A percentile compares a stretch with the other conserved stretches of the same genome.
Evolutionary conservation across 30 jellyfish, hydroid and myxozoan species (phyloP).

Genomic region (Pelagia noctiluca): DNA sequence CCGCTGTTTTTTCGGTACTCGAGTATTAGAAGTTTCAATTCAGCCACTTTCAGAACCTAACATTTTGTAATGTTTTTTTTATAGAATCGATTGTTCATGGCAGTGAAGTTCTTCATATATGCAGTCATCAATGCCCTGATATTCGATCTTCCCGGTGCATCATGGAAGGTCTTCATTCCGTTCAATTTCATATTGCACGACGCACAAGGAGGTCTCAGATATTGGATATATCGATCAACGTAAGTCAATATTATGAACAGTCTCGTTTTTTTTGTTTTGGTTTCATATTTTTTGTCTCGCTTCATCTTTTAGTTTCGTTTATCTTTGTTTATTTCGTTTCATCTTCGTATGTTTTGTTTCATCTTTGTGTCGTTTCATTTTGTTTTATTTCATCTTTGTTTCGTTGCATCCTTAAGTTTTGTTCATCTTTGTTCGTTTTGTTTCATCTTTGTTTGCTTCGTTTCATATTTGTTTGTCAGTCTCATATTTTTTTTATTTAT

Average conservation of each 20-base stretch:
- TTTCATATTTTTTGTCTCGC: background rate
- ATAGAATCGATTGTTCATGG: slow-evolving; percentile 83
- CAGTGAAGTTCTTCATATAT: slow-evolving; percentile 73
- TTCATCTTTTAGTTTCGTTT: background rate
- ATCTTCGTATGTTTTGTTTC: no score
- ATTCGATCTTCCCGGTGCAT: slow-evolving; percentile 90
- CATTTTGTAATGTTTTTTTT: background rate
- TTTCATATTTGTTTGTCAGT: no score
- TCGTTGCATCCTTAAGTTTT: no score
- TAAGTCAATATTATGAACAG: slow-evolving; percentile 30
- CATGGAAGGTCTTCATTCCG: slow-evolving; percentile 84
- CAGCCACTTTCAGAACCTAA: no score
- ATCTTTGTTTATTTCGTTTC: no score
- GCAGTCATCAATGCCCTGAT: slow-evolving; percentile 70
- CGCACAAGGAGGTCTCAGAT: slow-evolving; percentile 80
- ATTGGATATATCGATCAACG: slow-evolving; percentile 94
- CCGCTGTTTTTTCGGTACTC: no score
- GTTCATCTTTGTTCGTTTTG: no score
- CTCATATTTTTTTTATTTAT: no score
- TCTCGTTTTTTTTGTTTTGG: background rate
- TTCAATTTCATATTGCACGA: slow-evolving; percentile 73
- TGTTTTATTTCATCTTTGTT: no score
- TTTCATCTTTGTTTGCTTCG: no score
- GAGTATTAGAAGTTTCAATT: no score
- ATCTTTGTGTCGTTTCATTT: no score